Evolutionary conservation across 2,888 invertebrate species (phyloP), one percentile per base, ranked within the genome.

Genomic region (Diploptera punctata): DNA sequence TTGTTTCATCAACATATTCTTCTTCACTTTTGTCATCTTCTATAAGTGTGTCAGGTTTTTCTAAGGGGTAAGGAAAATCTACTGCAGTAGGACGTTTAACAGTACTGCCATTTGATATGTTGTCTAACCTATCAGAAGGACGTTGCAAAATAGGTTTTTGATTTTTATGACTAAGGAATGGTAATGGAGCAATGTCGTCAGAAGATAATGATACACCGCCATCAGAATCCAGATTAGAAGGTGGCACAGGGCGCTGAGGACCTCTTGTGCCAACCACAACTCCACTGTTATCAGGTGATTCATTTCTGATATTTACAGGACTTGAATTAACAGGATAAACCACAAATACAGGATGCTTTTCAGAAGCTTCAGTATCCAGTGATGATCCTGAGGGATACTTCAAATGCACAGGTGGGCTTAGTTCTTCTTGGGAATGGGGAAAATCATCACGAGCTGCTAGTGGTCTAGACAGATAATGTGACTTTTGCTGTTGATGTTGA

Each of bases 11-110:
- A 13, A n/a, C 26, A 2, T 29, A 2, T 29, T 57, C 18, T 57
- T 78, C 78, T 24, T 78, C 78, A 76, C 77, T 76, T 47, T 83
- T 82, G 29, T 79, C 81, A 1, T n/a, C 1, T 3, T 57, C 57
- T 57, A 24, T 57, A n/a, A 65, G 21, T 0, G 86, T 83, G 79
- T 88, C 86, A 0, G 90, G 89, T 71, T 87, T 85, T 78, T 90
- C 88, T 19, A 90, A 80, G 0, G 87, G 86, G 80, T 91, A 91
- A 0, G 91, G 90, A 75, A 91, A 90, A 76, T 89, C 87, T 0
- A 87, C 85, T 77, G 86, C 87, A 2, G 85, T 78, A 1, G 82
- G 81, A 33, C 81, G 76, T 72, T 77, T 76, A 54, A 74, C 16
- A 24, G 76, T 70, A 18, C 75, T 68, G 24, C 54, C 13, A 43